Evolutionary conservation across 2,888 invertebrate genomes (phyloP).

Genomic region (Drosophila algonquin): DNA sequence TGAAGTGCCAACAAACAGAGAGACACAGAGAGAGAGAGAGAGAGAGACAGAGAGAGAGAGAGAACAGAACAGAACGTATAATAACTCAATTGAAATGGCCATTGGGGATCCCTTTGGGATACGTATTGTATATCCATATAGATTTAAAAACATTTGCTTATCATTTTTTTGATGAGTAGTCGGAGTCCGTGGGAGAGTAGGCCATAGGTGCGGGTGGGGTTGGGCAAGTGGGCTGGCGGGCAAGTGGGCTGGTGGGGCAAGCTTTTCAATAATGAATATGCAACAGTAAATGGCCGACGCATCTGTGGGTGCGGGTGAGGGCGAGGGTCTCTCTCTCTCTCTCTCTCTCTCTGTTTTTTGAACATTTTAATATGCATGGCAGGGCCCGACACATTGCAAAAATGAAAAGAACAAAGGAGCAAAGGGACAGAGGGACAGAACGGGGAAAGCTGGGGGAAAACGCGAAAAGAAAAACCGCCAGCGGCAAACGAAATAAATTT

Average conservation of each 20-base stretch:
- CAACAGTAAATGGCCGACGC: conserved; percentile 56
- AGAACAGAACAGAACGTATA: conserved; percentile 3
- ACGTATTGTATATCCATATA: conserved; percentile 12
- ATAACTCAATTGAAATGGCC: conserved; percentile 3
- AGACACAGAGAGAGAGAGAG: too few relatives aligned
- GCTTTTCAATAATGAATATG: conserved; percentile 64
- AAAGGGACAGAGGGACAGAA: conserved; percentile 25
- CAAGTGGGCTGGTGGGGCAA: conserved; percentile 25
- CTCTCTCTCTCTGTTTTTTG: conserved; percentile 51
- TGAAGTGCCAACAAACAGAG: conserved; percentile 7
- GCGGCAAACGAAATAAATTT: conserved; percentile 72
- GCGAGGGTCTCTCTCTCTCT: conserved; percentile 2
- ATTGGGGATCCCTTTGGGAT: conserved; percentile 27
- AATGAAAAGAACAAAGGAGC: conserved; percentile 43
- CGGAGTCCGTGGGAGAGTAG: background rate
- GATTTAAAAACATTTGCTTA: conserved; percentile 42
- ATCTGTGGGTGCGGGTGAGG: conserved; percentile 4
- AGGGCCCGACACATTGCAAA: conserved; percentile 68
- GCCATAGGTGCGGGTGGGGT: background rate
- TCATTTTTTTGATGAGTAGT: conserved; percentile 43
- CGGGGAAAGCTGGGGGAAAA: conserved; percentile 24
- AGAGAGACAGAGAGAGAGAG: too few relatives aligned
- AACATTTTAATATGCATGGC: conserved; percentile 77
- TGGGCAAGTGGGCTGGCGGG: background rate
- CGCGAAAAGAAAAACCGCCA: conserved; percentile 52